These are phyloP conservation scores for Hippocampus barbouri DNA, from an alignment of 2,113 vertebrate genomes.

Conservation along the genomic window DNA sequence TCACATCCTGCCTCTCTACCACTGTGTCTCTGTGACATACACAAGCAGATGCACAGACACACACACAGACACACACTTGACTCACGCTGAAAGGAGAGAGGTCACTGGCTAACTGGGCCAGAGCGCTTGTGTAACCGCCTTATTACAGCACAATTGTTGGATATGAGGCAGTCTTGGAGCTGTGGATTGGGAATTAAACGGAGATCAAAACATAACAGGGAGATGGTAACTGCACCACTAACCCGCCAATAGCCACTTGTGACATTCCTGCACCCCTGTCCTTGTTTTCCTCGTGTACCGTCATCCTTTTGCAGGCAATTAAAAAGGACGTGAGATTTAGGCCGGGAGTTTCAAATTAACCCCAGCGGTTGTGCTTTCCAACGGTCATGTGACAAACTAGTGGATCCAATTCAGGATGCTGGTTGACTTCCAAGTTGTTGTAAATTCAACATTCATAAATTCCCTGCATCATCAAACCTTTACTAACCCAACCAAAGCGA, in stretches of 20 bases:
- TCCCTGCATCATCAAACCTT: background rate
- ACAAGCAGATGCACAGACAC: slow-evolving; percentile 18
- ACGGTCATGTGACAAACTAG: background rate
- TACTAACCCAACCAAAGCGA: no score
- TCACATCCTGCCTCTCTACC: slow-evolving; percentile 38
- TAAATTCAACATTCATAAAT: background rate
- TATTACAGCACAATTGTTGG: slow-evolving; percentile 35
- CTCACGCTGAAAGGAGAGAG: slow-evolving; percentile 25
- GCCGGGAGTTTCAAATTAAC: background rate
- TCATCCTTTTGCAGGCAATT: background rate
- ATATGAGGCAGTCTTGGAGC: slow-evolving; percentile 17
- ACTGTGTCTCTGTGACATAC: slow-evolving; percentile 7
- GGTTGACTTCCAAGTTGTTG: background rate
- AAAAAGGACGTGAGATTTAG: background rate
- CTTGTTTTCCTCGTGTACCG: background rate
- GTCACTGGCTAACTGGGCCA: slow-evolving; percentile 46
- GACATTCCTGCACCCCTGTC: background rate
- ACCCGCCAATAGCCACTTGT: background rate
- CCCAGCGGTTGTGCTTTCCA: background rate
- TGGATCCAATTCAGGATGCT: background rate
- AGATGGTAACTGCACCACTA: background rate
- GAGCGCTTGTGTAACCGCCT: slow-evolving; percentile 46
- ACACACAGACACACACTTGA: background rate
- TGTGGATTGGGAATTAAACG: background rate
- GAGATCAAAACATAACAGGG: background rate